phyloP scores from a whole-genome alignment of 2,797 vertebrate species.

The Melanotaenia parkinsoni region DNA sequence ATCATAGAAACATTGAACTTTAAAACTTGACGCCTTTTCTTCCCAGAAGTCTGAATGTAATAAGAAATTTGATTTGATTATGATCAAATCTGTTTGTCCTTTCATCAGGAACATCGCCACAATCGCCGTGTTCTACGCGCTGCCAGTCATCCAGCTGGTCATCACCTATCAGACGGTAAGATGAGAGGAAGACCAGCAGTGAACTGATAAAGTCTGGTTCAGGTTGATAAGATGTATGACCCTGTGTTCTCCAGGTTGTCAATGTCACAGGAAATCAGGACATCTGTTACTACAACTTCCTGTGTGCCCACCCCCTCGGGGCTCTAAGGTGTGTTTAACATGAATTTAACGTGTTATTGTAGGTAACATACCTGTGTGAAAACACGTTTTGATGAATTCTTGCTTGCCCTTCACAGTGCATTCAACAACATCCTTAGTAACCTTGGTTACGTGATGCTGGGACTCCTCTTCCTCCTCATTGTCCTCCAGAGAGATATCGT shows the following conservation, averaged over 20 bases:
- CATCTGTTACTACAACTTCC: slow-evolving; percentile 98
- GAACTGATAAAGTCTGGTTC: not conserved
- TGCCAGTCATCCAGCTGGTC: slow-evolving; percentile 95
- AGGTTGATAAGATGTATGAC: not conserved
- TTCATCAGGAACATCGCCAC: slow-evolving; percentile 93
- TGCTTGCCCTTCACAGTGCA: slow-evolving; percentile 78
- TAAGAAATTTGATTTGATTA: not conserved
- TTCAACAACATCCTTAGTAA: slow-evolving; percentile 99
- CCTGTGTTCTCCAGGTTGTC: slow-evolving; percentile 85
- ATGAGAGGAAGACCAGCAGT: not conserved
- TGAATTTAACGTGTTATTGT: not conserved
- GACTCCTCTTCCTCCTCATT: slow-evolving; percentile 94
- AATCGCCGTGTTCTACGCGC: slow-evolving; percentile 95
- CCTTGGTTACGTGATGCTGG: slow-evolving; percentile 94
- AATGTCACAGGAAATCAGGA: slow-evolving; percentile 98
- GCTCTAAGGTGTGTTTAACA: slow-evolving; percentile 87
- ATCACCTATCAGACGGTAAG: slow-evolving; percentile 97
- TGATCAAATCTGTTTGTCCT: not conserved
- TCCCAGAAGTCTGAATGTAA: not conserved
- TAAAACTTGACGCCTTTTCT: not conserved
- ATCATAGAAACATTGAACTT: too few species aligned
- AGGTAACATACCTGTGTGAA: not conserved
- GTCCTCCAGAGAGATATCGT: slow-evolving; percentile 91
- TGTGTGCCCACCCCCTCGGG: slow-evolving; percentile 95
- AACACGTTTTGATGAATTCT: not conserved